Evolutionary conservation across 2,113 vertebrate genomes (phyloP).

Genomic region (Paradoxurus hermaphroditus): DNA sequence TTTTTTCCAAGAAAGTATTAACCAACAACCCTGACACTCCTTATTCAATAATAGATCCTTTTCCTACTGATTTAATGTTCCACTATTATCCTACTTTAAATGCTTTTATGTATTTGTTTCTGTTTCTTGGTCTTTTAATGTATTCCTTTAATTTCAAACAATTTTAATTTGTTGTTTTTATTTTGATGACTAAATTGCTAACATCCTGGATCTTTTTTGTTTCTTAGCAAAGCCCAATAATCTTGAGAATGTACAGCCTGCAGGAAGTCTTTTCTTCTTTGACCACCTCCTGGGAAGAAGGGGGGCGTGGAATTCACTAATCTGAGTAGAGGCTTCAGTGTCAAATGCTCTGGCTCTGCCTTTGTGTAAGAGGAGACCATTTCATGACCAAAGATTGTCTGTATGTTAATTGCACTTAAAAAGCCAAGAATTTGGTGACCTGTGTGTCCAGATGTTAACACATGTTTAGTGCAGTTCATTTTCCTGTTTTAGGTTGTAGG

Average conservation of each 20-base stretch:
- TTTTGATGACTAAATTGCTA: not conserved
- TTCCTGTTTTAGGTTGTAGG: constrained; percentile 1
- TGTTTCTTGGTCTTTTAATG: not conserved
- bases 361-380: not conserved
- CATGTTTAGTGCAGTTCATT: not conserved
- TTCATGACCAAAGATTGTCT: not conserved
- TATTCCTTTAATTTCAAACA: not conserved
- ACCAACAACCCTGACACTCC: not conserved
- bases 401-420: constrained; percentile 34
- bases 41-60: not conserved
- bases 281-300: not conserved
- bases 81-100: not conserved
- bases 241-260: not conserved
- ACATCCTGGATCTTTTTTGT: not conserved
- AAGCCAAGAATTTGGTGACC: not conserved
- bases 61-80: not conserved
- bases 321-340: not conserved
- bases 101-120: not conserved
- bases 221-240: not conserved
- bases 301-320: not conserved
- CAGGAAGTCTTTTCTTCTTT: not conserved
- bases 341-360: not conserved
- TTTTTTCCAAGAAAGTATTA: not conserved
- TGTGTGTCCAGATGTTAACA: constrained; percentile 5
- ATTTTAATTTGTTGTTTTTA: not conserved